A percentile compares a stretch with the other conserved stretches of the same genome.
Conservation (phyloP, 2,113 vertebrate genomes). For the Archilochus colubris region DNA sequence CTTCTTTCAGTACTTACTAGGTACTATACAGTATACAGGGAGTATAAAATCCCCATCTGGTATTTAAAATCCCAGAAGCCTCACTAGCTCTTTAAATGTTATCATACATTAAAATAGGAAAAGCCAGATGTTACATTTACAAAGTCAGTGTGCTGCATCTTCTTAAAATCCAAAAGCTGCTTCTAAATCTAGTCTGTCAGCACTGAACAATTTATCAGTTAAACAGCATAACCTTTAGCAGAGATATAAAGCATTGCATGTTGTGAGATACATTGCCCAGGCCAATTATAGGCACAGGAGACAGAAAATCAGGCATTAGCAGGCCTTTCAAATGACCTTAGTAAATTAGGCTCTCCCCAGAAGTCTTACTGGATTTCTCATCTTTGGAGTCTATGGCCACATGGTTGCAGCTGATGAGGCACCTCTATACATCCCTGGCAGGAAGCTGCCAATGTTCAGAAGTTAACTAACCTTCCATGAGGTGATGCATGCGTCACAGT, state of each 20-base stretch:
- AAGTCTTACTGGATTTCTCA: neutral
- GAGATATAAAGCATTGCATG: neutral
- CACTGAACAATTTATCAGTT: conserved; percentile 17
- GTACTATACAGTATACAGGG: neutral
- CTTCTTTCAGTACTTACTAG: neutral
- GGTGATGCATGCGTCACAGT: neutral
- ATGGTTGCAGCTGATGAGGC: neutral
- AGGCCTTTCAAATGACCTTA: neutral
- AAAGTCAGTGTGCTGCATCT: neutral
- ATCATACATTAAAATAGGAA: neutral
- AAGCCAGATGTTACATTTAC: conserved; percentile 24
- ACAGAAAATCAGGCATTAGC: neutral
- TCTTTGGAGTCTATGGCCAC: neutral
- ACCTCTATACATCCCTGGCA: accelerated
- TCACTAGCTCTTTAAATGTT: conserved; percentile 10
- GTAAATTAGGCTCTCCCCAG: neutral
- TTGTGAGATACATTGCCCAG: neutral
- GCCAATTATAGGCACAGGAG: neutral
- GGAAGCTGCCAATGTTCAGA: neutral
- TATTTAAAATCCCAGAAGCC: conserved; percentile 25
- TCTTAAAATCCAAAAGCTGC: conserved; percentile 23
- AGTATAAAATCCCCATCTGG: neutral
- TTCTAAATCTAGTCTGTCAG: neutral
- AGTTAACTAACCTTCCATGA: neutral
- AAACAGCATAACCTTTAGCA: conserved; percentile 8